Conservation (phyloP, 2,888 invertebrate genomes). For the Acanthosoma haemorrhoidale region DNA sequence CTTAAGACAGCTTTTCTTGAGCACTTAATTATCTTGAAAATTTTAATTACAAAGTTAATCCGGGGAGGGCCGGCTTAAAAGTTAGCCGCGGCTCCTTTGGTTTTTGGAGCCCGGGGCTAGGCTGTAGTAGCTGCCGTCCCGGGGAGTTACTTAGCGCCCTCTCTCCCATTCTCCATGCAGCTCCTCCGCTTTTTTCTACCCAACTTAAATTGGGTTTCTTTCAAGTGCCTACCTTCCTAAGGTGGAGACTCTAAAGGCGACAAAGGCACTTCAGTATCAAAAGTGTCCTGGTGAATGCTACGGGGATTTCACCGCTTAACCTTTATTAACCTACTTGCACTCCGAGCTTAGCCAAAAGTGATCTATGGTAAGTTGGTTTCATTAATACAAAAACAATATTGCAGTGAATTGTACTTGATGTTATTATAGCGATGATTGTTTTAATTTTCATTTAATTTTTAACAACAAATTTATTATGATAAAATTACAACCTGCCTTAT, state of each 20-base stretch:
- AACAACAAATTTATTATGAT: too few relatives aligned
- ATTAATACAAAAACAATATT: too few relatives aligned
- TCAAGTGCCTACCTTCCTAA: neutral
- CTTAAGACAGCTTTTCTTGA: slow-evolving; percentile 10
- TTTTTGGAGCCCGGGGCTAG: neutral
- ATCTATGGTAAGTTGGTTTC: too few relatives aligned
- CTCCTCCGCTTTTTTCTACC: neutral
- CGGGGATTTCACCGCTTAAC: neutral
- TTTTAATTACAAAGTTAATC: slow-evolving; percentile 14
- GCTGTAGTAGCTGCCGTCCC: too few relatives aligned
- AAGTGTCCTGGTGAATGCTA: neutral
- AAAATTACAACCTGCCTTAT: too few relatives aligned
- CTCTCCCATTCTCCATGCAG: neutral
- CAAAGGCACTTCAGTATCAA: neutral
- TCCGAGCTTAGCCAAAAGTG: too few relatives aligned
- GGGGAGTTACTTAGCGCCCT: too few relatives aligned
- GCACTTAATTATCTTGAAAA: slow-evolving; percentile 2
- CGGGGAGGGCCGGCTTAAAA: slow-evolving; percentile 1
- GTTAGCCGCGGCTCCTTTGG: slow-evolving; percentile 6
- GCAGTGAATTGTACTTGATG: too few relatives aligned
- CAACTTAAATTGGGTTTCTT: slow-evolving; percentile 14
- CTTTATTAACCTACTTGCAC: too few relatives aligned
- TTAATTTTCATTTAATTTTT: too few relatives aligned
- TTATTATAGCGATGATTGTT: too few relatives aligned
- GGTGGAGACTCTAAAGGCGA: neutral